Conservation (phyloP, 1,140 invertebrate genomes). For the Caenorhabditis tropicalis region DNA sequence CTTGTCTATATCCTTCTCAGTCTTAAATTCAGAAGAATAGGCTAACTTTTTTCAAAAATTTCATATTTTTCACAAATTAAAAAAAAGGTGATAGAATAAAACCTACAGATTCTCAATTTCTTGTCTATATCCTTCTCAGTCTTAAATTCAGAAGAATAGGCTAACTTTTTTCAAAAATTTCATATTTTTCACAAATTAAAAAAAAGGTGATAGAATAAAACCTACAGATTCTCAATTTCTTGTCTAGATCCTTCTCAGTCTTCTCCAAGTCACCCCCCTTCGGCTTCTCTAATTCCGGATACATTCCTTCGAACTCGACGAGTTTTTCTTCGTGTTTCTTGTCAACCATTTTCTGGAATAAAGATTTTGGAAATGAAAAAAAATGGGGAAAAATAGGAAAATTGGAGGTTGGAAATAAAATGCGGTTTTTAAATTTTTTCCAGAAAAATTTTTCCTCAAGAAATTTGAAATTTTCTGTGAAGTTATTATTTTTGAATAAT, state of each 20-base stretch:
- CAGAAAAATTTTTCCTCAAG: too few relatives aligned
- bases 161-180: too few relatives aligned
- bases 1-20: too few relatives aligned
- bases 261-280: neutral
- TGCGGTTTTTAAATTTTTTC: neutral
- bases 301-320: slow-evolving; percentile 20
- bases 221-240: slow-evolving; percentile 1
- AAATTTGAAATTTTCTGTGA: too few relatives aligned
- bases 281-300: slow-evolving; percentile 7
- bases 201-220: neutral
- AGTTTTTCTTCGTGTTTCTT: slow-evolving; percentile 35
- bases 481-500: neutral
- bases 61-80: too few relatives aligned
- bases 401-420: neutral
- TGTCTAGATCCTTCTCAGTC: neutral
- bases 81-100: neutral
- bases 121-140: neutral
- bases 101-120: slow-evolving; percentile 20
- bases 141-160: too few relatives aligned
- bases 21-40: too few relatives aligned
- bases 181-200: neutral
- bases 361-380: neutral
- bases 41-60: too few relatives aligned
- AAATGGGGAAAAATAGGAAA: neutral
- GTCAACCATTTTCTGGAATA: neutral